Evolutionary conservation across 2,113 vertebrate species (phyloP), one percentile per base, ranked within the genome.

Genomic region (Leptodactylus fuscus): DNA sequence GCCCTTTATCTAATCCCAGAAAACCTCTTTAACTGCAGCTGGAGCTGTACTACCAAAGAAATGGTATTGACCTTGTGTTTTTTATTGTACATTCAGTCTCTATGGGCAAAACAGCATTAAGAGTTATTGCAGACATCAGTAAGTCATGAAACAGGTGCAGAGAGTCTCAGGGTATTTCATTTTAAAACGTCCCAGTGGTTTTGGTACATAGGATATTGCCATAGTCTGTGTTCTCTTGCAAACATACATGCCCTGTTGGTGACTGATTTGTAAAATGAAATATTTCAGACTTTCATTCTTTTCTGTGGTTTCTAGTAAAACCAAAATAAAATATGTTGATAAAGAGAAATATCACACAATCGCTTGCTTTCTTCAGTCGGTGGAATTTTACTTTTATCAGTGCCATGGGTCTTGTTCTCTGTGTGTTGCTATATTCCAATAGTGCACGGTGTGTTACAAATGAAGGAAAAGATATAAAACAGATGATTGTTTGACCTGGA

Each of bases 381-480:
- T 55, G 65, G 48, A 48, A 32, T 62, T 49, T 81, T 7, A 36
- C 70, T 73, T 83, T 83, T 73, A 83, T 82, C 81, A 83, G 65
- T 53, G 81, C 20, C 51, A 70, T 73, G 81, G 48, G 81, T 74
- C 69, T 49, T 71, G 69, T 83, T 83, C 81, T 38, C 81, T 29
- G 48, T 7, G 67, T 53, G 69, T 74, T 73, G 38, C 69, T 55
- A 83, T 13, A 83, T 74, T 44, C 69, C 90, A 89, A 88, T 78
- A 67, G 15, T 58, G 71, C 74, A 10, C 88, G 53, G 81, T 77
- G 53, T 77, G 87, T 88, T 86, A 87, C 88, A 84, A 88, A 85
- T 0, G 85, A 85, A 55, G 88, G 86, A 89, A 88, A 87, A 92
- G 90, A 77, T 83, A 81, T 81, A 58, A 91, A 90, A 78, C 49